Evolutionary conservation across 2,888 invertebrate genomes (phyloP).

Genomic region (Dryocosmus kuriphilus): DNA sequence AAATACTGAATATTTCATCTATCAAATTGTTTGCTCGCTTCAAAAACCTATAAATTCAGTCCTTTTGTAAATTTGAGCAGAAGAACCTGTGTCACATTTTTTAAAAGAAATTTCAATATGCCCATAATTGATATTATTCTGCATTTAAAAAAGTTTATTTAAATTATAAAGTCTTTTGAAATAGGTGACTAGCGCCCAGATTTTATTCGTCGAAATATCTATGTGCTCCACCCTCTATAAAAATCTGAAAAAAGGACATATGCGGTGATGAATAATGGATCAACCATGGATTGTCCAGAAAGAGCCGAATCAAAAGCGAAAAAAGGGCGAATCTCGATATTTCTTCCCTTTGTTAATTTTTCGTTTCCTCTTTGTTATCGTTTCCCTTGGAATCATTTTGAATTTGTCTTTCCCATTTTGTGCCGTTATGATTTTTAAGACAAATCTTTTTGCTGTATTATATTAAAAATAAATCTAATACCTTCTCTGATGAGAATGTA

Average conservation of each 20-base stretch:
- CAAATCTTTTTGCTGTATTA: neutral
- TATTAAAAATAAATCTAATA: too few relatives aligned
- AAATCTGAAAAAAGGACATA: constrained; percentile 34
- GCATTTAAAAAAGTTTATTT: too few relatives aligned
- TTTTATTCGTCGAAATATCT: constrained; percentile 4
- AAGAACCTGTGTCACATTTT: too few relatives aligned
- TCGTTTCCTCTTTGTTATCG: constrained; percentile 6
- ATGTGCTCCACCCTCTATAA: constrained; percentile 18
- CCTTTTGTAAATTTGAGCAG: too few relatives aligned
- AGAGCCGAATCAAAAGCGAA: too few relatives aligned
- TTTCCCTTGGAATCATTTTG: neutral
- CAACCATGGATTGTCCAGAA: constrained; percentile 35
- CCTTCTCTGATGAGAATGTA: too few relatives aligned
- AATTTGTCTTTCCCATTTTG: neutral
- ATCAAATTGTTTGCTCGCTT: too few relatives aligned
- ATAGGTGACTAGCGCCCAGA: neutral
- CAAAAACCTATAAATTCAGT: too few relatives aligned
- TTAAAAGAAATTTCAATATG: too few relatives aligned
- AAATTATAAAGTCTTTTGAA: neutral
- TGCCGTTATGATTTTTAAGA: neutral
- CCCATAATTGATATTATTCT: too few relatives aligned
- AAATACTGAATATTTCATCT: too few relatives aligned
- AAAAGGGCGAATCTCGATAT: constrained; percentile 20
- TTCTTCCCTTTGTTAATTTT: constrained; percentile 30
- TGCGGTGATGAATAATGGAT: constrained; percentile 35